Conservation (phyloP, 2,797 vertebrate species). For the Phalloptychus januarius region DNA sequence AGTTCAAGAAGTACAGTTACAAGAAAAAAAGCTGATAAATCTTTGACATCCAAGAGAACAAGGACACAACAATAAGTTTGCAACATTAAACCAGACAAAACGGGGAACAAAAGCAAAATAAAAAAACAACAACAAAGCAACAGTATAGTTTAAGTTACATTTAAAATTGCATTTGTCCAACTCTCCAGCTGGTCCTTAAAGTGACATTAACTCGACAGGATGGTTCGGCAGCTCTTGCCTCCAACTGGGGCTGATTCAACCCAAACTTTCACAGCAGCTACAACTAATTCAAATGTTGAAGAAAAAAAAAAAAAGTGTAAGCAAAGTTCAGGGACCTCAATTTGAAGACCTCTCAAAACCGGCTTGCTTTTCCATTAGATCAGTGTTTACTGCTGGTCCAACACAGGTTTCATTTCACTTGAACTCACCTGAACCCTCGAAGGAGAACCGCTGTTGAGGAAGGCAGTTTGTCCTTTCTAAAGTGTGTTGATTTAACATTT, state of each 20-base stretch:
- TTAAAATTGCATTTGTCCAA: slow-evolving; percentile 48
- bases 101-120: not conserved
- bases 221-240: slow-evolving; percentile 19
- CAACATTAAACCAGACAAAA: slow-evolving; percentile 14
- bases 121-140: not conserved
- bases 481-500: not conserved
- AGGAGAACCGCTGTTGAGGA: not conserved
- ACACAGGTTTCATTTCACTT: not conserved
- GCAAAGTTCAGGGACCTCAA: not conserved
- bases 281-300: not conserved
- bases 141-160: slow-evolving; percentile 15
- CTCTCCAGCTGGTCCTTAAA: slow-evolving; percentile 48
- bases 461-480: not conserved
- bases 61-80: slow-evolving; percentile 43
- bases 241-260: slow-evolving; percentile 11
- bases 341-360: slow-evolving; percentile 1
- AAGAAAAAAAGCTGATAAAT: slow-evolving; percentile 14
- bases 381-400: not conserved
- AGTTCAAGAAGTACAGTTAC: slow-evolving; percentile 22
- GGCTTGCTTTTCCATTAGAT: not conserved
- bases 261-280: not conserved
- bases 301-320: not conserved
- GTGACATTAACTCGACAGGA: slow-evolving; percentile 44
- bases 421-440: not conserved
- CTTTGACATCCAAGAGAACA: slow-evolving; percentile 11